These are phyloP conservation scores for Phyllotreta striolata DNA, from an alignment of 2,888 invertebrate species.

Conservation along the genomic window DNA sequence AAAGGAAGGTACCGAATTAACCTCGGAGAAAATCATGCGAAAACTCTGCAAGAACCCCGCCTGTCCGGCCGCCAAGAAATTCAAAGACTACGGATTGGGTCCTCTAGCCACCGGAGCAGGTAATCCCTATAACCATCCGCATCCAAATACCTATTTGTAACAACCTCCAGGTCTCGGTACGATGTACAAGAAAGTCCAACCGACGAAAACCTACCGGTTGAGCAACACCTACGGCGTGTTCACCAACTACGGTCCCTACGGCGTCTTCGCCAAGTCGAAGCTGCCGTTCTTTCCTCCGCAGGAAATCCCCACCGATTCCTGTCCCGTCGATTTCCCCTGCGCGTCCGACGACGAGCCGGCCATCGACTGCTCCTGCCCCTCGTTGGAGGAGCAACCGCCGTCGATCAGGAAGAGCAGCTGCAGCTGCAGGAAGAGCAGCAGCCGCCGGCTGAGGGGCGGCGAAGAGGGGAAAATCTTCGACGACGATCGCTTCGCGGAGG, in stretches of 20 bases:
- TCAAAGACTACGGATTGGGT: constrained; percentile 59
- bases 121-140: constrained; percentile 1
- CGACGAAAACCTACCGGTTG: constrained; percentile 52
- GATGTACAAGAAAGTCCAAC: constrained; percentile 47
- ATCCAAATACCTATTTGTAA: background rate
- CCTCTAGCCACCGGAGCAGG: constrained; percentile 55
- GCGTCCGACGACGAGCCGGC: background rate
- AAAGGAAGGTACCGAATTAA: constrained; percentile 41
- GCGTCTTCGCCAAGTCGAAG: constrained; percentile 50
- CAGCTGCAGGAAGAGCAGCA: background rate
- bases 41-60: constrained; percentile 53
- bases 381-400: background rate
- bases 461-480: too few relatives aligned
- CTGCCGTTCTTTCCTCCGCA: constrained; percentile 44
- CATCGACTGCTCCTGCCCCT: background rate
- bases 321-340: constrained; percentile 6
- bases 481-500: too few relatives aligned
- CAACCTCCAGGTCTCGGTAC: constrained; percentile 51
- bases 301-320: constrained; percentile 15
- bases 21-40: constrained; percentile 51
- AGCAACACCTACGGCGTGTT: constrained; percentile 56
- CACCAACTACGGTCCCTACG: constrained; percentile 55
- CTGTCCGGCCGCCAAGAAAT: constrained; percentile 58
- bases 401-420: background rate
- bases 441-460: constrained; percentile 20